A percentile compares a stretch with the other conserved stretches of the same genome.
Conservation (phyloP, 2,113 vertebrate genomes). For the Periophthalmus modestus region DNA sequence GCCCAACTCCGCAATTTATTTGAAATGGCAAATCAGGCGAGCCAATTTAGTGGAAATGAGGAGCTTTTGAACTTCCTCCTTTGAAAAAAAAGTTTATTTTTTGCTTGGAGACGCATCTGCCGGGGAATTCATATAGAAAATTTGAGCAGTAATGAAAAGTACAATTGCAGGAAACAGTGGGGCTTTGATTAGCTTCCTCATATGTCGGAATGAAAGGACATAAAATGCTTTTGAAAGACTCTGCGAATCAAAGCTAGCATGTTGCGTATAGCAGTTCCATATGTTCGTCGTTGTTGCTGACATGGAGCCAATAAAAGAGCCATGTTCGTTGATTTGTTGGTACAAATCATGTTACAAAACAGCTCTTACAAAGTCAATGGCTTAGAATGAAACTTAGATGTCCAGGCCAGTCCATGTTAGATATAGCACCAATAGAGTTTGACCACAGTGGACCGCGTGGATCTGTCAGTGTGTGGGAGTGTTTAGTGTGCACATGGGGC, state of each 20-base stretch:
- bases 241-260: background rate
- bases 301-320: constrained; percentile 13
- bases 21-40: constrained; percentile 69
- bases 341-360: background rate
- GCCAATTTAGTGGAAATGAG: constrained; percentile 68
- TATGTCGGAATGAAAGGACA: constrained; percentile 24
- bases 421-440: constrained; percentile 4
- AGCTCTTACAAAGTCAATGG: background rate
- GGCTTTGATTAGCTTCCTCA: constrained; percentile 46
- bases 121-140: constrained; percentile 11
- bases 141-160: constrained; percentile 31
- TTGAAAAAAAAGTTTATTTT: constrained; percentile 56
- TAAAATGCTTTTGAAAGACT: constrained; percentile 23
- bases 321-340: background rate
- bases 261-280: constrained; percentile 26
- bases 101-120: constrained; percentile 20
- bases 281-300: constrained; percentile 15
- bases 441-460: constrained; percentile 30
- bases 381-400: constrained; percentile 29
- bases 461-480: constrained; percentile 56
- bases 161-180: constrained; percentile 32
- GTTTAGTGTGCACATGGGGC: constrained; percentile 59
- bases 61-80: constrained; percentile 65
- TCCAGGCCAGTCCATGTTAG: constrained; percentile 48
- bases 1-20: constrained; percentile 70